phyloP scores from a whole-genome alignment of 2,797 vertebrate genomes.

The Cryptoblepharus egeriae region DNA sequence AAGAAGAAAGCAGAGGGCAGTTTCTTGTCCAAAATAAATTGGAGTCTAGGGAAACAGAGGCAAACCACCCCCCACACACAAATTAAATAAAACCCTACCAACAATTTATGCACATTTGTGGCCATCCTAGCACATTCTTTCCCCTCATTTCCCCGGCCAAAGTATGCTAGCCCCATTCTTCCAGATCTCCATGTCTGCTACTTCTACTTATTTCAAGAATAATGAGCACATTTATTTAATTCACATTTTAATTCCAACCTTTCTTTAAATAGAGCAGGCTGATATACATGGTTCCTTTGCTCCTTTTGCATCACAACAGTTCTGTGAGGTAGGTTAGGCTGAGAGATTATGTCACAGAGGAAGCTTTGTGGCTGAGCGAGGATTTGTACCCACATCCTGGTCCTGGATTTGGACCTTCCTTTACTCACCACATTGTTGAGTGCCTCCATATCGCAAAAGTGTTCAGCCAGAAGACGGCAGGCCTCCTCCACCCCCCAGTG shows the following conservation, averaged over 20 bases:
- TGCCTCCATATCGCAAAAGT: conserved; percentile 90
- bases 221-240: too few relatives aligned
- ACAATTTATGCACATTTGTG: not conserved
- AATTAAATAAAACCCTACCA: not conserved
- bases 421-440: conserved; percentile 85
- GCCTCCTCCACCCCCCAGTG: conserved; percentile 93
- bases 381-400: too few relatives aligned
- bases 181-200: not conserved
- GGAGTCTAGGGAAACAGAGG: not conserved
- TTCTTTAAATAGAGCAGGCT: too few relatives aligned
- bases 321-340: too few relatives aligned
- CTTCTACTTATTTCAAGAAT: not conserved
- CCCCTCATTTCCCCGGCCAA: too few relatives aligned
- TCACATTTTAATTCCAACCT: too few relatives aligned
- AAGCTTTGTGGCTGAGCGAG: too few relatives aligned
- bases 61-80: too few relatives aligned
- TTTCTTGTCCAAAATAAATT: not conserved
- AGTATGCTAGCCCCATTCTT: not conserved
- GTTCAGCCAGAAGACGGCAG: conserved; percentile 86
- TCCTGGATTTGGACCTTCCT: too few relatives aligned
- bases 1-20: not conserved
- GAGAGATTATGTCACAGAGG: too few relatives aligned
- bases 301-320: too few relatives aligned
- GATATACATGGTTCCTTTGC: too few relatives aligned
- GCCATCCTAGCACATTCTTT: not conserved